A percentile compares a stretch with the other conserved stretches of the same genome.
These are phyloP conservation scores for Dendrophyllia cribrosa DNA, from an alignment of 64 coral and sea anemone species.

Conservation along the genomic window DNA sequence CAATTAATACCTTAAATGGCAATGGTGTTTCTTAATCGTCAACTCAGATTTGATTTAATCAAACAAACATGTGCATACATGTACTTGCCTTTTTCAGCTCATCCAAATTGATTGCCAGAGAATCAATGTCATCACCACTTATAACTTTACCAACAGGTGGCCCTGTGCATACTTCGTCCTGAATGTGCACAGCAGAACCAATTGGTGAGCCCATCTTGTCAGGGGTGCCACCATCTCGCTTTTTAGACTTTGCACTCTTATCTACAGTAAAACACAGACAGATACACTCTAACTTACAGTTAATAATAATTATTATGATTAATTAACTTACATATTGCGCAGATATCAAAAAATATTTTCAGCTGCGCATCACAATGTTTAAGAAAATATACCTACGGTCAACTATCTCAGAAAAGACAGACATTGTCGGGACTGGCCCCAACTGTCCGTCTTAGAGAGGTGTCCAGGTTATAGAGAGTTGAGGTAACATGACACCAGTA, in stretches of 20 bases:
- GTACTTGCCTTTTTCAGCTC: constrained; percentile 87
- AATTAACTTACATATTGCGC: no score
- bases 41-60: no score
- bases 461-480: no score
- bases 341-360: no score
- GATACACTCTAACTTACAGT: not conserved
- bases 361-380: no score
- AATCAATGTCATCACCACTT: constrained; percentile 93
- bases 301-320: not conserved
- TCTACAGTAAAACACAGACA: constrained; percentile 33
- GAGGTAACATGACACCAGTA: no score
- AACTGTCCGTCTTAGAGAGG: no score
- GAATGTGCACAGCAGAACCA: constrained; percentile 68
- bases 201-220: constrained; percentile 86
- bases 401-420: no score
- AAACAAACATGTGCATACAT: not conserved
- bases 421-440: no score
- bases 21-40: no score
- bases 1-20: no score
- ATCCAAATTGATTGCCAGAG: constrained; percentile 90
- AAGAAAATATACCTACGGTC: no score
- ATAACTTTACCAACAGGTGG: constrained; percentile 66
- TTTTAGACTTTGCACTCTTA: constrained; percentile 67
- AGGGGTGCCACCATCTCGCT: constrained; percentile 83
- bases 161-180: constrained; percentile 62